Percentiles rank a stretch among this genome's conserved stretches.
phyloP scores from a whole-genome alignment of 1,140 invertebrate species.

The Ptiloglossa arizonensis region DNA sequence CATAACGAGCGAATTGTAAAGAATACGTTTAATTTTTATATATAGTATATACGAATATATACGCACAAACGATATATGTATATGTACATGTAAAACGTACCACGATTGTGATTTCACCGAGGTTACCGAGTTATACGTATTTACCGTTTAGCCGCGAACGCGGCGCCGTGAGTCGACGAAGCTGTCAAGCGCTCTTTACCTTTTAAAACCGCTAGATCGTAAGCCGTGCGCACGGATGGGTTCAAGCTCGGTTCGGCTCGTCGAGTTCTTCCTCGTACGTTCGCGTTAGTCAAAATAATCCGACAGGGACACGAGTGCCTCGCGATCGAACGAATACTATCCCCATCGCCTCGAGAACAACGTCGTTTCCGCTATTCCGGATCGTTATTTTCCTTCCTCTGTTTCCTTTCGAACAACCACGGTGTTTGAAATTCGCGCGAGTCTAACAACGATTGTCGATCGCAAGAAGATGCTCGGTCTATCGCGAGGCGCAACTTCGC shows the following conservation, averaged over 20 bases:
- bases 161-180: conserved; percentile 52
- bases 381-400: neutral
- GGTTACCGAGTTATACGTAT: conserved; percentile 80
- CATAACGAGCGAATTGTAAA: conserved; percentile 33
- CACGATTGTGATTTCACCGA: conserved; percentile 80
- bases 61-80: conserved; percentile 55
- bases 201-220: conserved; percentile 67
- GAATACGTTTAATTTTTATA: conserved; percentile 55
- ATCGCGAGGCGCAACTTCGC: conserved; percentile 8
- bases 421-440: neutral
- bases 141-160: conserved; percentile 59
- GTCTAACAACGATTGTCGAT: neutral
- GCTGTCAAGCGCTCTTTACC: conserved; percentile 70
- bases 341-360: neutral
- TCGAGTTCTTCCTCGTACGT: neutral
- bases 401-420: neutral
- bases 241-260: conserved; percentile 45
- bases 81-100: conserved; percentile 53
- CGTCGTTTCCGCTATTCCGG: too few relatives aligned
- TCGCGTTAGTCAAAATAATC: conserved; percentile 26
- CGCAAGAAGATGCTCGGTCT: conserved; percentile 5
- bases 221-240: conserved; percentile 44
- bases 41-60: conserved; percentile 17
- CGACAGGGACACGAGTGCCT: too few relatives aligned
- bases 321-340: neutral